Evolutionary conservation across 2,797 vertebrate species (phyloP).

Genomic region (Sebastes vulpes): DNA sequence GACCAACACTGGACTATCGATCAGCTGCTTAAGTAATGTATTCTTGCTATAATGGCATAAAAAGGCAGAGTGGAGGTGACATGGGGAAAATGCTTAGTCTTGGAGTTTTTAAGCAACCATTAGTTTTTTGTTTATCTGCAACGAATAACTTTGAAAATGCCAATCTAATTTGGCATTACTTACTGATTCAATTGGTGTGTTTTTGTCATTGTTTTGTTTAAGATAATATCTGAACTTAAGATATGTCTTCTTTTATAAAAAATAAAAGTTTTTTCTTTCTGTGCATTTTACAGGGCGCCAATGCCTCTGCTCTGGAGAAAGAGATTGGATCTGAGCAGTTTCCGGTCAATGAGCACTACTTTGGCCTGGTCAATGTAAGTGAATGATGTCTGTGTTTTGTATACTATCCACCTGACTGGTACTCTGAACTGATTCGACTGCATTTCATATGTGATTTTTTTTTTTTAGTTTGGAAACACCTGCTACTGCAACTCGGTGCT

Average conservation of each 20-base stretch:
- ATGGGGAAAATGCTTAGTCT: too few relatives aligned
- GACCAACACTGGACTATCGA: too few relatives aligned
- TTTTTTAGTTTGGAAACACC: conserved; percentile 94
- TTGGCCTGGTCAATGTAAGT: conserved; percentile 91
- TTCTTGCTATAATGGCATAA: too few relatives aligned
- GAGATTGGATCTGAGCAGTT: conserved; percentile 93
- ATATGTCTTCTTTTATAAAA: background rate
- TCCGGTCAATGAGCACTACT: conserved; percentile 92
- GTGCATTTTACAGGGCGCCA: conserved; percentile 85
- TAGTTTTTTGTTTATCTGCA: too few relatives aligned
- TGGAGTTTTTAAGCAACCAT: too few relatives aligned
- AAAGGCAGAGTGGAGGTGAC: too few relatives aligned
- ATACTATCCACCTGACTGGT: background rate
- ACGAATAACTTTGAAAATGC: too few relatives aligned
- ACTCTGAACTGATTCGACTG: background rate
- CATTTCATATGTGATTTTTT: background rate
- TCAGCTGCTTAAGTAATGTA: too few relatives aligned
- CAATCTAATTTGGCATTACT: too few relatives aligned
- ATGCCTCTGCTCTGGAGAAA: conserved; percentile 94
- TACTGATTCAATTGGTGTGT: too few relatives aligned
- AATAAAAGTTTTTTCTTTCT: background rate
- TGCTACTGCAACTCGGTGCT: conserved; percentile 99
- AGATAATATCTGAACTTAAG: too few relatives aligned
- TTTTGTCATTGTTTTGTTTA: too few relatives aligned
- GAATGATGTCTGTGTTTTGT: background rate